Evolutionary conservation across 2,888 invertebrate genomes (phyloP), one percentile per base, ranked within the genome.

Genomic region (Byasa hedistus): DNA sequence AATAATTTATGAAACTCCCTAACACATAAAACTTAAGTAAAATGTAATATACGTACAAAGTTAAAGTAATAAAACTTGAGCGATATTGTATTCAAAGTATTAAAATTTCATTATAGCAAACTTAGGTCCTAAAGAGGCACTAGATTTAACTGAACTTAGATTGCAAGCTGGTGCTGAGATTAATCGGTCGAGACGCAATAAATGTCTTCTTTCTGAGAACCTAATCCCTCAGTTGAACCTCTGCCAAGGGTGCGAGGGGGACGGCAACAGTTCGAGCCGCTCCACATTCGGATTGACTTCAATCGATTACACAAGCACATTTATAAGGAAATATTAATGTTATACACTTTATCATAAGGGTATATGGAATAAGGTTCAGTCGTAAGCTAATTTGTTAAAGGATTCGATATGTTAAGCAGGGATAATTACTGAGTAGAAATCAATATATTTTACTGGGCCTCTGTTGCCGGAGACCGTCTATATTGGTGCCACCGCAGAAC

Each of bases 191-290:
- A 54, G 66, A 57, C 57, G 61, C 66, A 66, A 66, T 61, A 61
- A 66, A 66, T 57, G 66, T 66, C 66, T 66, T 61, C 61, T 62
- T 66, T 66, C 66, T 61, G 39, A 62, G 61, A 61, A 22, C 57
- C 66, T 58, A 66, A 66, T 66, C 54, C 66, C 57, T 66, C 39
- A 54, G 61, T 66, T 66, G 66, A 58, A 54, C 52, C 57, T 51
- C 52, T 61, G 66, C 66, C 61, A 66, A 66, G 44, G 21, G 61
- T 51, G 27, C 24, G 56, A 65, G 51, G 24, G 52, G 51, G 24
- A 61, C 7, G 27, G 22, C 22, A 57, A 54, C 39, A 24, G 39
- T 54, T 63, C 32, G 17, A 54, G 19, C 52, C 24, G 39, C 22
- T 61, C 60, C 39, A 61, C 39, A 61, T 61, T 44, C 57, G 22